A percentile compares a stretch with the other conserved stretches of the same genome.
Conservation (phyloP, 1,140 invertebrate genomes). For the Nebria ingens region DNA sequence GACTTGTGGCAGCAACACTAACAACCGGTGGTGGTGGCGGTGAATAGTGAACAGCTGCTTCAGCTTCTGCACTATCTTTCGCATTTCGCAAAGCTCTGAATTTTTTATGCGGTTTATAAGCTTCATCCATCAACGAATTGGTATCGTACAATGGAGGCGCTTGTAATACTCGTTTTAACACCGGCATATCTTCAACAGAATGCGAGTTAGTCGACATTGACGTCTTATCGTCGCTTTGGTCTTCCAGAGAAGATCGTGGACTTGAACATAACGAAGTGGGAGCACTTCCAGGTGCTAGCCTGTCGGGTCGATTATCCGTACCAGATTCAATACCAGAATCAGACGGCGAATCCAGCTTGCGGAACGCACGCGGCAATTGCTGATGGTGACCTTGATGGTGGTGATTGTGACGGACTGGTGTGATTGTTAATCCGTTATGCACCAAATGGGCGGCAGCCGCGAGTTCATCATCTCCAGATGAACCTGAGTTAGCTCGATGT, state of each 20-base stretch:
- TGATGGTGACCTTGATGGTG: slow-evolving; percentile 29
- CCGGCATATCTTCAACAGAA: slow-evolving; percentile 82
- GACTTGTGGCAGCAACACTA: slow-evolving; percentile 6
- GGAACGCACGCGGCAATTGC: slow-evolving; percentile 47
- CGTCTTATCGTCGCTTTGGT: slow-evolving; percentile 51
- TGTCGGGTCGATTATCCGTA: slow-evolving; percentile 49
- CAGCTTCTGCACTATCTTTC: slow-evolving; percentile 67
- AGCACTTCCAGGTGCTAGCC: slow-evolving; percentile 59
- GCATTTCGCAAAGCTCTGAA: slow-evolving; percentile 66
- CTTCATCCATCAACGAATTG: slow-evolving; percentile 84
- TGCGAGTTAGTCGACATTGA: slow-evolving; percentile 25
- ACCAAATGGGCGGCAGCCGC: slow-evolving; percentile 53
- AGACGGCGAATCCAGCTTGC: slow-evolving; percentile 78
- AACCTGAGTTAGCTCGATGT: slow-evolving; percentile 64
- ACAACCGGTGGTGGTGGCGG: slow-evolving; percentile 22
- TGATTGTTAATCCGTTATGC: slow-evolving; percentile 53
- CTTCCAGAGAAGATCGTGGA: slow-evolving; percentile 73
- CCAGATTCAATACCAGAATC: slow-evolving; percentile 89
- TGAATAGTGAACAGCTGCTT: slow-evolving; percentile 39
- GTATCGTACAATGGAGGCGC: slow-evolving; percentile 83
- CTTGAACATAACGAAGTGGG: slow-evolving; percentile 76
- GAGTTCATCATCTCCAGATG: slow-evolving; percentile 64
- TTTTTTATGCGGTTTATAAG: slow-evolving; percentile 91
- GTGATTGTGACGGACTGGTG: slow-evolving; percentile 46
- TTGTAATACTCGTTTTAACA: slow-evolving; percentile 81